Evolutionary conservation across 2,888 invertebrate species (phyloP), one percentile per base, ranked within the genome.

Genomic region (Lordiphosa andalusiaca): DNA sequence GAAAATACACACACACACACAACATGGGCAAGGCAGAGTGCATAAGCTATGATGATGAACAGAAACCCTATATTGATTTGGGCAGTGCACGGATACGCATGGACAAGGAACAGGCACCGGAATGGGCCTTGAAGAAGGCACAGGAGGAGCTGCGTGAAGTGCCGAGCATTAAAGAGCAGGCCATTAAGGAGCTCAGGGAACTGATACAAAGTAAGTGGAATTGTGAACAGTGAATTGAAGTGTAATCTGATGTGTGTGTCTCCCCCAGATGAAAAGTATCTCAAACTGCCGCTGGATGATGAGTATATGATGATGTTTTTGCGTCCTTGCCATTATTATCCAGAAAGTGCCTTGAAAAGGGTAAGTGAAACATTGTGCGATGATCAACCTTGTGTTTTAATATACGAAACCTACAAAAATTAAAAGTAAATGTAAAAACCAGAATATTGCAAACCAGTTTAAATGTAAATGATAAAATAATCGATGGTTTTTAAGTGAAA

Each of bases 281-380:
- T 95, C 0, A 86, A 90, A 33, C 89, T 94, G 50, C 95, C 95
- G 0, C 73, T 91, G n/a, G 92, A 94, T 49, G 95, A 95, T 76
- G 92, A 93, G 2, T 96, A 93, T 82, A 91, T 96, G 42, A 89
- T 93, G 59, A 93, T 94, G 88, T 97, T 96, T 86, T 90, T 97
- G 42, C 91, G 97, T 58, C 96, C 96, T 0, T 94, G 95, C 84
- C 96, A 96, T 89, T 97, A 94, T 89, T 95, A 97, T 86, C 92
- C 95, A 0, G 94, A 95, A 49, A 93, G 95, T 73, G 94, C 96
- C 3, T 93, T 94, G 67, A 92, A 93, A 88, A 90, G 94, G 89
- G 94, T 95, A 90, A 90, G 91, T 39, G 16, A 12, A 9, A 47
- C 4, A 10, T 9, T 4, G 3, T 1, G 1, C 7, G 2, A 1